Percentiles rank a stretch among this genome's conserved stretches.
Evolutionary conservation across 2,888 invertebrate species (phyloP).

Genomic region (Lamproptera curius): DNA sequence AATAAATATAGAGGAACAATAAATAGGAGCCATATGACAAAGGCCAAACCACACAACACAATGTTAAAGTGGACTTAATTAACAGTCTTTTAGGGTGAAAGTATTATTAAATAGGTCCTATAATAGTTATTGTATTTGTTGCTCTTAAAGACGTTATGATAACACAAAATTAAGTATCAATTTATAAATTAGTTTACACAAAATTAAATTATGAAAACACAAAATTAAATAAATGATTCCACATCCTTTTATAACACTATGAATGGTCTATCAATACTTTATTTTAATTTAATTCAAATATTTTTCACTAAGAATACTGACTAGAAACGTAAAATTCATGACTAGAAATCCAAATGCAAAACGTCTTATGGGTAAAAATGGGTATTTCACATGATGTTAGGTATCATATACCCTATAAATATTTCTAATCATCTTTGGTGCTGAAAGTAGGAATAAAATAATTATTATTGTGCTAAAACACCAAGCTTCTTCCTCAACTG

Average conservation of each 20-base stretch:
- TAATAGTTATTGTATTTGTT: slow-evolving; percentile 45
- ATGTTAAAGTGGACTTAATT: slow-evolving; percentile 51
- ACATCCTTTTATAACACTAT: no score
- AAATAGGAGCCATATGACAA: slow-evolving; percentile 29
- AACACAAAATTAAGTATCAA: background rate
- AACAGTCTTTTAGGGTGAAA: slow-evolving; percentile 61
- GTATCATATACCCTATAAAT: slow-evolving; percentile 11
- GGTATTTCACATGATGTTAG: background rate
- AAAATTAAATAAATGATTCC: no score
- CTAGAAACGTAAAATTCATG: slow-evolving; percentile 10
- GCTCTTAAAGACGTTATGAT: slow-evolving; percentile 10
- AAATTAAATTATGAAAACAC: no score
- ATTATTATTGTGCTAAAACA: slow-evolving; percentile 77
- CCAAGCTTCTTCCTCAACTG: slow-evolving; percentile 82
- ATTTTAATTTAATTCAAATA: slow-evolving; percentile 3
- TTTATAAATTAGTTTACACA: background rate
- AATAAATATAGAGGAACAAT: no score
- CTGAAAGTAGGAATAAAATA: slow-evolving; percentile 11
- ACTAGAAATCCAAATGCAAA: slow-evolving; percentile 1
- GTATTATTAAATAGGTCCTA: slow-evolving; percentile 33
- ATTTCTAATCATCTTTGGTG: slow-evolving; percentile 2
- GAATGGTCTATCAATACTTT: background rate
- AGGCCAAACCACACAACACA: slow-evolving; percentile 45
- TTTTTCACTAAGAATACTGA: slow-evolving; percentile 8
- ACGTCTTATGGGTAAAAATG: background rate